phyloP scores from a whole-genome alignment of 2,113 vertebrate species.

The human (Homo sapiens) region GRCh38 chr1:246825001-246825500 shows the following conservation, averaged over 20 bases:
- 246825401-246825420: neutral
- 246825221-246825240: neutral
- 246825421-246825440: neutral
- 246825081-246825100: no score
- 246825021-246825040: neutral
- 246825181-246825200: neutral
- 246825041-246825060: neutral
- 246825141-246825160: no score
- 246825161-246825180: no score
- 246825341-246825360: neutral
- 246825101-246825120: no score
- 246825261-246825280: neutral
- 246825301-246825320: neutral
- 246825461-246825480: no score
- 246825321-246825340: neutral
- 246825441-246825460: neutral
- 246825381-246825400: neutral
- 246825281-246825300: neutral
- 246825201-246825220: no score
- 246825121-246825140: no score
- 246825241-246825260: neutral
- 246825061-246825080: neutral
- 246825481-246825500: no score
- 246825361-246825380: neutral
- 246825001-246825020: neutral